Conservation (phyloP, 1,140 invertebrate species). For the Leptopilina clavipes region DNA sequence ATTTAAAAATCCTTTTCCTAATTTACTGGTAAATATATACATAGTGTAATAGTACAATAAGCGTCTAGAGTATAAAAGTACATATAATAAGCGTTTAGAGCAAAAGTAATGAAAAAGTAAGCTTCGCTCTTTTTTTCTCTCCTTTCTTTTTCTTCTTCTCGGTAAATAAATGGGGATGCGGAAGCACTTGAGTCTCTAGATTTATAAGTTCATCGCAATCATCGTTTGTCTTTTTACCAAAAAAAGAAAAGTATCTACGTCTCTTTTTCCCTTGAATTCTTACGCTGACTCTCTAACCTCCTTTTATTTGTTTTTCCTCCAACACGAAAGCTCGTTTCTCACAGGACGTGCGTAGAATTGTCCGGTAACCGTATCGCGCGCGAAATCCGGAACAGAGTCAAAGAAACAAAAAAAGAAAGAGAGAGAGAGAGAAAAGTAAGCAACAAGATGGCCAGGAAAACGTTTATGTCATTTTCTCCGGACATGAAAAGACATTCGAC, state of each 20-base stretch:
- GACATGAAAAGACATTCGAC: conserved; percentile 47
- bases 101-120: background rate
- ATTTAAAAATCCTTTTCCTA: no score
- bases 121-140: no score
- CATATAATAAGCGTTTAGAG: background rate
- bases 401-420: conserved; percentile 16
- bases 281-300: background rate
- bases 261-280: conserved; percentile 16
- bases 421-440: conserved; percentile 46
- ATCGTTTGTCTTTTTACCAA: conserved; percentile 8
- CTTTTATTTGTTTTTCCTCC: conserved; percentile 7
- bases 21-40: no score
- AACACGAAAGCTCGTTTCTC: conserved; percentile 34
- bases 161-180: background rate
- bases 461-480: conserved; percentile 10
- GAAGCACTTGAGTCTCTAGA: conserved; percentile 11
- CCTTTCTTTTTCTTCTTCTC: background rate
- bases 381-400: conserved; percentile 51
- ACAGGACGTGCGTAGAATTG: conserved; percentile 35
- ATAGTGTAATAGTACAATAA: no score
- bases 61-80: no score
- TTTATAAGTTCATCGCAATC: conserved; percentile 11
- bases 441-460: conserved; percentile 47
- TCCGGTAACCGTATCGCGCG: conserved; percentile 45
- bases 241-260: conserved; percentile 21